These are phyloP conservation scores for Ploceus nigricollis DNA, from an alignment of 2,113 vertebrate genomes.

Conservation along the genomic window DNA sequence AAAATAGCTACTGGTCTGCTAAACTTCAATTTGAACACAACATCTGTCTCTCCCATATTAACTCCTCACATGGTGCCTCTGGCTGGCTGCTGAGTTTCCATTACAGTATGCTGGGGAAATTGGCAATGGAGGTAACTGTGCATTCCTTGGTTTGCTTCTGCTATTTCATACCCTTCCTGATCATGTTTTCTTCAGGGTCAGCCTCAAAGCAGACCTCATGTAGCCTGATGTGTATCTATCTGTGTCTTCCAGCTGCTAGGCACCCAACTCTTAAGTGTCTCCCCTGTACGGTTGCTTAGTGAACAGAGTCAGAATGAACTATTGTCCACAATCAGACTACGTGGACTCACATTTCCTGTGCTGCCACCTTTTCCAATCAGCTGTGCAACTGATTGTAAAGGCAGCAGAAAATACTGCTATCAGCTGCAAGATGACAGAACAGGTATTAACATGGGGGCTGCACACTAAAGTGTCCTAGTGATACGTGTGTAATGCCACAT, in stretches of 20 bases:
- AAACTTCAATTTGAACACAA: not conserved
- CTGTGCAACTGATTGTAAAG: not conserved
- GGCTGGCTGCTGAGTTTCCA: not conserved
- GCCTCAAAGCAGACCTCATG: not conserved
- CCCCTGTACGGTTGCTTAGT: not conserved
- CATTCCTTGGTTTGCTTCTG: not conserved
- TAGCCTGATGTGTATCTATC: not conserved
- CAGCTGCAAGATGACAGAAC: not conserved
- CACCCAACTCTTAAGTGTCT: not conserved
- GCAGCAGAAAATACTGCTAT: not conserved
- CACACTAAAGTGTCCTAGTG: accelerated
- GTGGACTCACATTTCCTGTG: not conserved
- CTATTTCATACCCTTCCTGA: not conserved
- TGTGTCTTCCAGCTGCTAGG: not conserved
- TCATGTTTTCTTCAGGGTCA: not conserved
- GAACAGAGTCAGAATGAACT: not conserved
- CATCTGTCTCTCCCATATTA: accelerated
- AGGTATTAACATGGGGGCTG: not conserved
- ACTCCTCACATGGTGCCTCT: not conserved
- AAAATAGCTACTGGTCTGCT: not conserved
- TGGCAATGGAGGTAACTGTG: not conserved
- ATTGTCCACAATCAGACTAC: not conserved
- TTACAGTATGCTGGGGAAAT: accelerated
- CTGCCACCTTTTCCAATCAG: not conserved
- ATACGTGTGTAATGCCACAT: not conserved